Base-by-base conservation (phyloP, 2,113 vertebrate species). In the Lepus timidus region DNA sequence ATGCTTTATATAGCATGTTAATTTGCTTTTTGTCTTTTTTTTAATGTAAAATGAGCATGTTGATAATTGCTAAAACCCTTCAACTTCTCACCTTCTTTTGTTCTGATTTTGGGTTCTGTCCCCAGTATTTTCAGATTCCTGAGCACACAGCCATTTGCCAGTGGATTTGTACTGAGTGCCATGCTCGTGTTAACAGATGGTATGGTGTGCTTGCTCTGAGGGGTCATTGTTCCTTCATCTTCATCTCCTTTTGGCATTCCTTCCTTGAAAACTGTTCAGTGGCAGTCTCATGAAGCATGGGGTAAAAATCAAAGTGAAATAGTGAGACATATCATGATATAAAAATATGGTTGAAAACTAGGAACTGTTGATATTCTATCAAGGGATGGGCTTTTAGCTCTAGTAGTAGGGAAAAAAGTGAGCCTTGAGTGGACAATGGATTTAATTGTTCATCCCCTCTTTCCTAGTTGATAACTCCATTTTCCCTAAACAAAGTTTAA, bases 101-200 rank as follows among this genome's bases (percentile, higher is more conserved):
- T 95, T 90, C 39, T 88, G 74, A 91, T 85, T 94, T 96, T 92
- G 71, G 25, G 81, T 82, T 95, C 67, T 87, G 88, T 39, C 52
- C 31, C 84, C n/a, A 93, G 84, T 76, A n/a, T 92, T 97, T 96
- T 84, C 84, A 94, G 76, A 96, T 94, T 96, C 87, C 92, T 97
- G 92, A 96, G 73, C 73, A 85, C 68, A 90, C 4, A 89, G 55
- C 92, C 81, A n/a, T 96, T 95, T 97, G 81, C 68, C 90, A 94
- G 6, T 94, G 84, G 84, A 33, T 95, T 68, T 74, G 67, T 93
- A 96, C 92, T 95, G 62, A 95, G 85, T 90, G 68, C 67, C 82
- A 68, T 84, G 85, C 67, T 93, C 85, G 84, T 55, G 88, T 86
- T 94, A 94, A 96, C 96, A 96, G 95, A 95, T 96, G 94, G 92